These are phyloP conservation scores for Egretta garzetta DNA, from an alignment of 2,113 vertebrate genomes.

Conservation along the genomic window DNA sequence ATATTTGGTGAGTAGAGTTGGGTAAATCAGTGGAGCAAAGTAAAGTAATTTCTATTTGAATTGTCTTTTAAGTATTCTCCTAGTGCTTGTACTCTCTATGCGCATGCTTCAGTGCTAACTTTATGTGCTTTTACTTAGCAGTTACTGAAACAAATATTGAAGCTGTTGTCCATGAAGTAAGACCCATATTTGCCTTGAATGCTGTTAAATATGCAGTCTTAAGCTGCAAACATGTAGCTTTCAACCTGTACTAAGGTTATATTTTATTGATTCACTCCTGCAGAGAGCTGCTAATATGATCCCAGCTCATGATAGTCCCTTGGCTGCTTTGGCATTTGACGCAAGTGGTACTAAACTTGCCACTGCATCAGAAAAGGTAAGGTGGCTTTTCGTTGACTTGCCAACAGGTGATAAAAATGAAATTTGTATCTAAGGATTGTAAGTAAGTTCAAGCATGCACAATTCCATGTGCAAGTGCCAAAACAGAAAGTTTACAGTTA, in stretches of 20 bases:
- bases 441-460: not conserved
- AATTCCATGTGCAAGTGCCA: not conserved
- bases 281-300: slow-evolving; percentile 99
- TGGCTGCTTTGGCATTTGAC: slow-evolving; percentile 95
- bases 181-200: not conserved
- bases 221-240: not conserved
- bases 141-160: not conserved
- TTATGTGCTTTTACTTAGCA: not conserved
- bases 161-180: not conserved
- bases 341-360: slow-evolving; percentile 94
- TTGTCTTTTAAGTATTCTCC: not conserved
- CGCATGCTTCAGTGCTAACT: not conserved
- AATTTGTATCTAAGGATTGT: not conserved
- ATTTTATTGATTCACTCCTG: not conserved
- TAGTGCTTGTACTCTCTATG: not conserved
- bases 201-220: not conserved
- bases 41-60: not conserved
- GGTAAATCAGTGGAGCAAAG: not conserved
- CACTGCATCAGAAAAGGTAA: slow-evolving; percentile 97
- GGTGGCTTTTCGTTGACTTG: not conserved
- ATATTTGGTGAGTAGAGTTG: not conserved
- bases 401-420: not conserved
- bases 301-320: slow-evolving; percentile 95
- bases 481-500: not conserved
- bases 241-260: not conserved